phyloP scores from a whole-genome alignment of 2,888 invertebrate species.

The Ornithoptera priamus region DNA sequence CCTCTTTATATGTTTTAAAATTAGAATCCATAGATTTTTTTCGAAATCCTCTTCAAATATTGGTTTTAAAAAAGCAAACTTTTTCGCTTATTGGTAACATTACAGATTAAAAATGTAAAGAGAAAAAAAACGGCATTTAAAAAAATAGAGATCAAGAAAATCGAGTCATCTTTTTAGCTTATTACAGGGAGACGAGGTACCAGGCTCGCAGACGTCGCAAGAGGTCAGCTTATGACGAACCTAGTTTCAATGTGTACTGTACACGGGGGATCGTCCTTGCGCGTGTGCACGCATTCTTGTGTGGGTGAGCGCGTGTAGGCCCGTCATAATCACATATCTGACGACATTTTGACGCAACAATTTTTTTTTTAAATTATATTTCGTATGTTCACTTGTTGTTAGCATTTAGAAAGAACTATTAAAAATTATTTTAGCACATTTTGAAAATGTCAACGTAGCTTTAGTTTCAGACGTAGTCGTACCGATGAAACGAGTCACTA shows the following conservation, averaged over 20 bases:
- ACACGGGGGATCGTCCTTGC: constrained; percentile 41
- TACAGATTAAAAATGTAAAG: neutral
- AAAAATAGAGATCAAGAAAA: constrained; percentile 68
- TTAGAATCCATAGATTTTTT: neutral
- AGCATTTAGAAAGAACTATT: neutral
- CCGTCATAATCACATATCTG: constrained; percentile 60
- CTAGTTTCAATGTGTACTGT: constrained; percentile 53
- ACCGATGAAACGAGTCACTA: neutral
- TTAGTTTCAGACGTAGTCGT: neutral
- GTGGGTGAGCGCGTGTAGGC: constrained; percentile 65
- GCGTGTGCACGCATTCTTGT: constrained; percentile 42
- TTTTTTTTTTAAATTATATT: constrained; percentile 32
- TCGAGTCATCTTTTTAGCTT: constrained; percentile 76
- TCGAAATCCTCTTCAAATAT: neutral
- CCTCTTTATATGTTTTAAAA: neutral
- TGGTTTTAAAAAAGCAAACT: too few species aligned
- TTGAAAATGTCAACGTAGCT: neutral
- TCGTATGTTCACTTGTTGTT: neutral
- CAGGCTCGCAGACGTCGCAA: constrained; percentile 67
- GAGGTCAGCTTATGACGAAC: constrained; percentile 69
- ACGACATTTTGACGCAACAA: constrained; percentile 49
- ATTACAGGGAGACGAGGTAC: constrained; percentile 75
- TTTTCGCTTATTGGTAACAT: too few species aligned
- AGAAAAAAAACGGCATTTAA: constrained; percentile 36
- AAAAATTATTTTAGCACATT: too few species aligned